Conservation (phyloP, 2,113 vertebrate species). For the Bufo gargarizans region DNA sequence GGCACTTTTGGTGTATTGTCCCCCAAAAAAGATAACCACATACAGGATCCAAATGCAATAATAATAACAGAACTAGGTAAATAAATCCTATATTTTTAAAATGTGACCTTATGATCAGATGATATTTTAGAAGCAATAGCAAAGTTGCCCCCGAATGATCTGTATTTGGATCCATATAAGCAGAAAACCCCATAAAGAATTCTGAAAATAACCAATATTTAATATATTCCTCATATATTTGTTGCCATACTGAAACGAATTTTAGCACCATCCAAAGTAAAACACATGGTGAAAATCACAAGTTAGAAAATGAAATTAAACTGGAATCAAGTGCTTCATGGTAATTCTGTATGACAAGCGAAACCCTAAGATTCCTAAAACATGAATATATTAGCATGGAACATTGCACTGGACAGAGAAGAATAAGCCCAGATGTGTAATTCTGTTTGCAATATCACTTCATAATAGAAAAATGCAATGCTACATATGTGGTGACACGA, state of each 20-base stretch:
- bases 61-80: no score
- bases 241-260: constrained; percentile 5
- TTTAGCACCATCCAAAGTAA: constrained; percentile 17
- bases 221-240: not conserved
- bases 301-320: constrained; percentile 30
- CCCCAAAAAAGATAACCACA: no score
- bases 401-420: constrained; percentile 28
- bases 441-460: constrained; percentile 51
- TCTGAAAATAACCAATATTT: not conserved
- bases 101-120: no score
- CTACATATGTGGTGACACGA: constrained; percentile 44
- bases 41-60: no score
- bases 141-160: not conserved
- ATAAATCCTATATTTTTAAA: no score
- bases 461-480: constrained; percentile 51
- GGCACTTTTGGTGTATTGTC: no score
- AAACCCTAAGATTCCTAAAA: constrained; percentile 34
- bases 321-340: not conserved
- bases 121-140: not conserved
- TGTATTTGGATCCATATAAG: not conserved
- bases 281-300: constrained; percentile 35
- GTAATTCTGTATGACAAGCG: constrained; percentile 25
- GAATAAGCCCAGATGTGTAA: constrained; percentile 45
- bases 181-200: not conserved
- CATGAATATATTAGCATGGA: constrained; percentile 22